These are phyloP conservation scores for Campylomormyrus numenius DNA, from an alignment of 2,113 vertebrate species.

Conservation along the genomic window DNA sequence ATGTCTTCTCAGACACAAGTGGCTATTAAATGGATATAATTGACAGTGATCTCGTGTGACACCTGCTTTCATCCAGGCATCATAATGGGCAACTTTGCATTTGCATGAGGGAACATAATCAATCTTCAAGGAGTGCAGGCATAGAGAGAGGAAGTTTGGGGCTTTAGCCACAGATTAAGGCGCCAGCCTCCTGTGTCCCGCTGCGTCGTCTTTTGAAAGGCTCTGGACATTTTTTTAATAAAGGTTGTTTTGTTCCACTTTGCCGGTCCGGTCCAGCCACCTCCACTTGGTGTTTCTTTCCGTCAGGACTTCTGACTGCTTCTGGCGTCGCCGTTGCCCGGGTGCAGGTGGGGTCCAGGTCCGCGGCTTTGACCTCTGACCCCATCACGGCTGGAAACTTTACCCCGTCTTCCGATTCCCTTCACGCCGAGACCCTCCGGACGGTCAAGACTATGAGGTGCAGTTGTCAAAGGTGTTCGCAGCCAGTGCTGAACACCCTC, in stretches of 20 bases:
- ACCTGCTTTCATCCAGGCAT: slow-evolving; percentile 49
- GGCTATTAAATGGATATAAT: slow-evolving; percentile 78
- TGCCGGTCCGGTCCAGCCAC: background rate
- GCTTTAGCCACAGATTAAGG: background rate
- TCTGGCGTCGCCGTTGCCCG: slow-evolving; percentile 30
- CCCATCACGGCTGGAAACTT: slow-evolving; percentile 80
- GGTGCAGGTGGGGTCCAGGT: slow-evolving; percentile 68
- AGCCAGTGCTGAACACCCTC: background rate
- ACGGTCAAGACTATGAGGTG: background rate
- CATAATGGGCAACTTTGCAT: slow-evolving; percentile 48
- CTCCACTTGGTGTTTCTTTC: background rate
- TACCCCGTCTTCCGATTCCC: slow-evolving; percentile 44
- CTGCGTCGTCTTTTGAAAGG: background rate
- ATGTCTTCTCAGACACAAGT: slow-evolving; percentile 65
- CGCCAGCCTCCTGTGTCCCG: background rate
- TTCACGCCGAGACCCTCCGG: background rate
- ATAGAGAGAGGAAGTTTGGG: background rate
- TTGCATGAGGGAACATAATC: slow-evolving; percentile 54
- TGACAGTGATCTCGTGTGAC: slow-evolving; percentile 70
- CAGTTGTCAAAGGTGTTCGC: background rate
- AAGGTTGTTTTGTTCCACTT: background rate
- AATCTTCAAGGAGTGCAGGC: background rate
- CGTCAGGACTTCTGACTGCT: background rate
- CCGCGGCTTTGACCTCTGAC: slow-evolving; percentile 76
- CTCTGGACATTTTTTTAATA: background rate